Conservation (phyloP, 2,113 vertebrate species). For the Panurus biarmicus region DNA sequence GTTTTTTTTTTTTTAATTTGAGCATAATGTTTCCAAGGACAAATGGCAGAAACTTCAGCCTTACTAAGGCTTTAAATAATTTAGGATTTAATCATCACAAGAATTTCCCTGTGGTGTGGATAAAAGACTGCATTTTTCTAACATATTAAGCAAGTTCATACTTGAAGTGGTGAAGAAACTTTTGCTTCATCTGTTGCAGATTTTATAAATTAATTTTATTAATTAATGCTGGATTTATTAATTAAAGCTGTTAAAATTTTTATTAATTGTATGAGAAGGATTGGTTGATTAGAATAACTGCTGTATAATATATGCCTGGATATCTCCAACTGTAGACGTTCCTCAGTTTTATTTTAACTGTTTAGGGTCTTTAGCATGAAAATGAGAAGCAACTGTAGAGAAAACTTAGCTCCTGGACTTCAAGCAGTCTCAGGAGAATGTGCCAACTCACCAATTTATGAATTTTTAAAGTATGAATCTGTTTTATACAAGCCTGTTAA, state of each 20-base stretch:
- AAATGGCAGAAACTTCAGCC: neutral
- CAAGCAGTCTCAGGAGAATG: neutral
- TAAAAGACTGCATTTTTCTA: neutral
- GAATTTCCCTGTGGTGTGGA: neutral
- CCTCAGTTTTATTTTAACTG: neutral
- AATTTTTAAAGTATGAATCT: neutral
- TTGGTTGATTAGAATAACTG: neutral
- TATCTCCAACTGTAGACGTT: neutral
- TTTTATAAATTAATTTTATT: neutral
- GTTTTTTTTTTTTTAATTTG: neutral
- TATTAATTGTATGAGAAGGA: neutral
- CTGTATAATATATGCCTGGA: neutral
- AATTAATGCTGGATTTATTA: neutral
- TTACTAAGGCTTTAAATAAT: slow-evolving; percentile 1
- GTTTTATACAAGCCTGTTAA: neutral
- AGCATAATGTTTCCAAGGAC: neutral
- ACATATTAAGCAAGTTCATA: neutral
- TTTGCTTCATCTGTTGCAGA: neutral
- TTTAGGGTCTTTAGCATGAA: neutral
- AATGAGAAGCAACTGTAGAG: neutral
- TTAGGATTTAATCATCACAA: neutral
- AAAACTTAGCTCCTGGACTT: neutral
- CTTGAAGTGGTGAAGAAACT: neutral
- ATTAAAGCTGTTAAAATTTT: neutral
- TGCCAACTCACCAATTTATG: neutral